These are phyloP conservation scores for Diplogasteroides magnus DNA, from an alignment of 1,140 invertebrate species.

Conservation along the genomic window DNA sequence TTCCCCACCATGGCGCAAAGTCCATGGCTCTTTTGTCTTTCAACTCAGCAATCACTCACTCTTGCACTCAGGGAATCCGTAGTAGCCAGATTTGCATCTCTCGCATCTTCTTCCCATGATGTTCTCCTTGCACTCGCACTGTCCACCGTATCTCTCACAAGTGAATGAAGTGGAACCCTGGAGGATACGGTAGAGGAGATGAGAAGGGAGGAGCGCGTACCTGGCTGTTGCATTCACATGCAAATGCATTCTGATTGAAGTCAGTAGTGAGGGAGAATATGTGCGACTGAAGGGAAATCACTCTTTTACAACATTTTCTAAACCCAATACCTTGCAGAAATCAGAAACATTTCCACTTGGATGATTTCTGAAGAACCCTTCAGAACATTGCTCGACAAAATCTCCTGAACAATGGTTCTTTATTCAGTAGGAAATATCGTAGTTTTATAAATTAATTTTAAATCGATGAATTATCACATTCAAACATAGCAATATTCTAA, in stretches of 20 bases:
- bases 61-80: constrained; percentile 84
- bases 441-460: too few relatives aligned
- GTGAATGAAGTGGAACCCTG: constrained; percentile 82
- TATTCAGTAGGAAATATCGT: too few relatives aligned
- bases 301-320: too few relatives aligned
- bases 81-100: constrained; percentile 82
- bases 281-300: too few relatives aligned
- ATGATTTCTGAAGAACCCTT: not conserved
- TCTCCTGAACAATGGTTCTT: not conserved
- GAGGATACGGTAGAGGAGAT: not conserved
- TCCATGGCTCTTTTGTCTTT: too few relatives aligned
- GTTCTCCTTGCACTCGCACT: constrained; percentile 85
- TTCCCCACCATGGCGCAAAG: too few relatives aligned
- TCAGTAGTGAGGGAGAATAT: constrained; percentile 87
- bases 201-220: not conserved
- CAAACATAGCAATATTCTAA: too few relatives aligned
- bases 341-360: constrained; percentile 33
- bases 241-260: constrained; percentile 83
- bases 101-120: constrained; percentile 87
- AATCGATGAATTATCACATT: too few relatives aligned
- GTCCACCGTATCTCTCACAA: constrained; percentile 80
- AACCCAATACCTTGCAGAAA: constrained; percentile 81
- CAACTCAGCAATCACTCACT: constrained; percentile 33
- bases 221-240: constrained; percentile 76
- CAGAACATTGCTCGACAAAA: not conserved